Evolutionary conservation across 2,113 vertebrate genomes (phyloP).

Genomic region (Semicossyphus pulcher): DNA sequence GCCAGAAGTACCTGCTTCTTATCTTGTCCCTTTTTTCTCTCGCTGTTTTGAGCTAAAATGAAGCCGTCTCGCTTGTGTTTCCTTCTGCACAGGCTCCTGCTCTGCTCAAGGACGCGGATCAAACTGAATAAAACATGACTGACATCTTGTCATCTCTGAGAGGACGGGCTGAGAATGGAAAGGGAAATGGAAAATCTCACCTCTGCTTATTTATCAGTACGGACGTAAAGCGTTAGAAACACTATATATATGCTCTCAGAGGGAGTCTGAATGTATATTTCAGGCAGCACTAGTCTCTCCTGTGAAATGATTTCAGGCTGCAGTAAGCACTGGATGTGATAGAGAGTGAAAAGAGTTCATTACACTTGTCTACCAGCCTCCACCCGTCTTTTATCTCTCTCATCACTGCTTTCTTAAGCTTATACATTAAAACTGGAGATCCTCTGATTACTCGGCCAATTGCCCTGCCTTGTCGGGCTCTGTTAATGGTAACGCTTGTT

Average conservation of each 20-base stretch:
- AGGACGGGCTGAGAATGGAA: constrained; percentile 37
- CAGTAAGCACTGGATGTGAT: background rate
- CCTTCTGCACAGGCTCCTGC: constrained; percentile 18
- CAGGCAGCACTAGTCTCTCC: background rate
- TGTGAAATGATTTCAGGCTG: constrained; percentile 23
- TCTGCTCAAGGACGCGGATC: constrained; percentile 56
- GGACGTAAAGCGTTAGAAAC: background rate
- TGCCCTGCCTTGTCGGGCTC: constrained; percentile 43
- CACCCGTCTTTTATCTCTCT: constrained; percentile 22
- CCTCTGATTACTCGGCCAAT: constrained; percentile 47
- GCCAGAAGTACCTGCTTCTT: constrained; percentile 24
- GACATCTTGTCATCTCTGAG: constrained; percentile 54
- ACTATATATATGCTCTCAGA: background rate
- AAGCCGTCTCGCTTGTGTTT: constrained; percentile 42
- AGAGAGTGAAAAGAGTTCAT: constrained; percentile 5
- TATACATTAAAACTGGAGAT: constrained; percentile 54
- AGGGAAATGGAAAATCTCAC: constrained; percentile 51
- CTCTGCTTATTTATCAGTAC: constrained; percentile 35
- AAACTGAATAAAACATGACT: constrained; percentile 71
- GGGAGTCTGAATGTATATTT: background rate
- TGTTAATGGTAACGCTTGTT: constrained; percentile 57
- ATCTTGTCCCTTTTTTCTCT: constrained; percentile 20
- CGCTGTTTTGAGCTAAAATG: constrained; percentile 30
- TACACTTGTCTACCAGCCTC: constrained; percentile 22
- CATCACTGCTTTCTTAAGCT: constrained; percentile 33